These are phyloP conservation scores for Tychaedon coryphoeus DNA, from an alignment of 2,113 vertebrate species.

Conservation along the genomic window DNA sequence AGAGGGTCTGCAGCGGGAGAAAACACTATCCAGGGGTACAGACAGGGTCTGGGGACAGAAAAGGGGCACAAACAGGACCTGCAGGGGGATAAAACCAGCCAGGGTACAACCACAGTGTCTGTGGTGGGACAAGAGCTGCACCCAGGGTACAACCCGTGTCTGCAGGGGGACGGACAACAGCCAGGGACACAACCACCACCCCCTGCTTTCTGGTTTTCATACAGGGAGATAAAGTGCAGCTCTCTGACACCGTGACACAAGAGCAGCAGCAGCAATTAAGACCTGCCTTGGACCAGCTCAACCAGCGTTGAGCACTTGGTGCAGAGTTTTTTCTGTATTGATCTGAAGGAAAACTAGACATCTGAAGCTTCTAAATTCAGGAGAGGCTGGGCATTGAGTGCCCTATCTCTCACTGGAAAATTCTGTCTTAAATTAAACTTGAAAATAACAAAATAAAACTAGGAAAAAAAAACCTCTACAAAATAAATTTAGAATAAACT, in stretches of 20 bases:
- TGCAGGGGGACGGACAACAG: background rate
- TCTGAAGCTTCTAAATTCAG: background rate
- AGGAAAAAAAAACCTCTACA: background rate
- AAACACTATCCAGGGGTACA: no score
- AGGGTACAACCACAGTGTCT: background rate
- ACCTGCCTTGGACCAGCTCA: accelerated
- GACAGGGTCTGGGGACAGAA: no score
- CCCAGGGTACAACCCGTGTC: accelerated
- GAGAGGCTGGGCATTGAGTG: accelerated
- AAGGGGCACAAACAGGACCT: background rate
- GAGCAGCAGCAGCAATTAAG: accelerated
- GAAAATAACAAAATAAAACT: background rate
- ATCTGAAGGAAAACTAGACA: background rate
- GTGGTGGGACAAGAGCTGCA: background rate
- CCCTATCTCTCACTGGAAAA: background rate
- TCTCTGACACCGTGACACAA: accelerated
- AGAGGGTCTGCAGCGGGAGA: background rate
- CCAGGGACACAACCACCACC: background rate
- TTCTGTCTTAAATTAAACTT: background rate
- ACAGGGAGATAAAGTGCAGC: background rate
- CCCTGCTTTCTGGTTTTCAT: accelerated
- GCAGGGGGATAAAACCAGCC: no score
- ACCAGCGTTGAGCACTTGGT: accelerated
- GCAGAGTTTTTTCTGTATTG: background rate
- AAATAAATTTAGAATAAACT: background rate